Conservation (phyloP, 2,888 invertebrate genomes). For the Cephus rjabovi region DNA sequence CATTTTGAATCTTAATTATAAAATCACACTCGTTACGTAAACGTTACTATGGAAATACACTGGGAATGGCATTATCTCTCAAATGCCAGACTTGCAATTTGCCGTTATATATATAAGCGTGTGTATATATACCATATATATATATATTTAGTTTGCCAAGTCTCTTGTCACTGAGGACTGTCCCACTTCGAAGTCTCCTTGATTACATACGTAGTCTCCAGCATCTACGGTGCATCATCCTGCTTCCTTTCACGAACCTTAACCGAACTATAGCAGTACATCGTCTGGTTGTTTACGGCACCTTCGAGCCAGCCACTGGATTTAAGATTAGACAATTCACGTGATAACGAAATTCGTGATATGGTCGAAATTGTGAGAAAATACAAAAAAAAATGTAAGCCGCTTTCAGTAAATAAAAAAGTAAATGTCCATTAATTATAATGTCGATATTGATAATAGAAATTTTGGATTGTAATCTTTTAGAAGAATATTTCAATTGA, state of each 20-base stretch:
- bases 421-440: background rate
- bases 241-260: slow-evolving; percentile 5
- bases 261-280: background rate
- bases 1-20: background rate
- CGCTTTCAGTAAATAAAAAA: background rate
- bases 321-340: background rate
- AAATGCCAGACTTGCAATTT: slow-evolving; percentile 30
- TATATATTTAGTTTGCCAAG: slow-evolving; percentile 18
- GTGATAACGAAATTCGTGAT: background rate
- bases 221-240: slow-evolving; percentile 24
- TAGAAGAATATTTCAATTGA: too few species aligned
- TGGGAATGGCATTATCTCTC: slow-evolving; percentile 45
- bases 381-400: too few species aligned
- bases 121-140: background rate
- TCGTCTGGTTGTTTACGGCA: background rate
- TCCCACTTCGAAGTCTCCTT: slow-evolving; percentile 32
- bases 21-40: background rate
- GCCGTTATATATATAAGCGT: background rate
- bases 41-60: background rate
- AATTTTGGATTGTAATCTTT: too few species aligned
- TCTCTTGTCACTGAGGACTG: slow-evolving; percentile 30
- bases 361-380: background rate
- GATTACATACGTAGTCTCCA: slow-evolving; percentile 42
- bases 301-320: background rate
- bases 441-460: too few species aligned